These are phyloP conservation scores for Dendroctonus ponderosae DNA, from an alignment of 1,140 invertebrate species.

Conservation along the genomic window DNA sequence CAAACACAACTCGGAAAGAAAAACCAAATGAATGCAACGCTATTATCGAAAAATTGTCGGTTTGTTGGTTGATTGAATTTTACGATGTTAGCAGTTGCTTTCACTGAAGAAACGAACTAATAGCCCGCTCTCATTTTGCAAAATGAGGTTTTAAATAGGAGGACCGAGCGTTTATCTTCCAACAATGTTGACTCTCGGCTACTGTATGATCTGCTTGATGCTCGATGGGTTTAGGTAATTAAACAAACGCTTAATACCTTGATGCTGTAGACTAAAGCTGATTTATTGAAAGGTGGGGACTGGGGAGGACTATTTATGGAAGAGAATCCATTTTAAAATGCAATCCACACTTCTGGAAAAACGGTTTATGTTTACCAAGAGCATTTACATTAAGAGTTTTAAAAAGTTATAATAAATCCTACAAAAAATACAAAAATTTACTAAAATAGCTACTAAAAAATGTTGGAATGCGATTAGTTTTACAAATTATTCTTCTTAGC, in stretches of 20 bases:
- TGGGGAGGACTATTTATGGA: conserved; percentile 5
- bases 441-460: too few species aligned
- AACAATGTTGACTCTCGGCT: conserved; percentile 4
- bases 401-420: background rate
- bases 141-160: conserved; percentile 1
- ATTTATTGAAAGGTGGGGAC: background rate
- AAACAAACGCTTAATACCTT: conserved; percentile 21
- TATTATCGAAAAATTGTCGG: background rate
- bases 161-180: background rate
- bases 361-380: background rate
- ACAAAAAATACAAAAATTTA: background rate
- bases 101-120: conserved; percentile 2
- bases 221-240: conserved; percentile 21
- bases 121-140: conserved; percentile 3
- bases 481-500: too few species aligned
- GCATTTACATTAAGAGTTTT: background rate
- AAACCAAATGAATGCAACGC: too few species aligned
- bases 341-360: background rate
- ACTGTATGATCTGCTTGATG: conserved; percentile 15
- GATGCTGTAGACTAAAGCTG: background rate
- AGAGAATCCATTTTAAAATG: background rate
- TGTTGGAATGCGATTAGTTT: too few species aligned
- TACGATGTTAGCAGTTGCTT: background rate
- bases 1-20: too few species aligned
- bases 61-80: background rate